Percentiles rank a stretch among this genome's conserved stretches.
Conservation (phyloP, 2,113 vertebrate species). For the Thunnus maccoyii region DNA sequence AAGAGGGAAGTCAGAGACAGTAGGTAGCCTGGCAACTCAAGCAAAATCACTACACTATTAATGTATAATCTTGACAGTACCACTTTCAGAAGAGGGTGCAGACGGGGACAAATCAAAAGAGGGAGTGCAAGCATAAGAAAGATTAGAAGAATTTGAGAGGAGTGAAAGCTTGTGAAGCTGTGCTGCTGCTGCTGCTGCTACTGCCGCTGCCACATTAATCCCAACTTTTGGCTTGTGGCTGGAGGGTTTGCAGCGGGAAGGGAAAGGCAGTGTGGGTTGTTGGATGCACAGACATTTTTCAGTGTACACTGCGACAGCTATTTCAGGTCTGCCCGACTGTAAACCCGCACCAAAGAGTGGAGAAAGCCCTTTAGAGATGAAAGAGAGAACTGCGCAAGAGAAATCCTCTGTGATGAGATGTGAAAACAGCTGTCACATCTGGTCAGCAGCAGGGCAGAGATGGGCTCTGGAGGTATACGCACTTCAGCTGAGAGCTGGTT, state of each 20-base stretch:
- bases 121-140: slow-evolving; percentile 3
- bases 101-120: background rate
- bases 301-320: background rate
- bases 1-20: background rate
- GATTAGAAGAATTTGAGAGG: slow-evolving; percentile 24
- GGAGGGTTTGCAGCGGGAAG: slow-evolving; percentile 36
- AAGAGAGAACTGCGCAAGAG: background rate
- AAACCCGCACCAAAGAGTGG: background rate
- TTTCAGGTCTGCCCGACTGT: slow-evolving; percentile 12
- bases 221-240: slow-evolving; percentile 16
- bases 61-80: slow-evolving; percentile 19
- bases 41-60: background rate
- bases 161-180: background rate
- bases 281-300: background rate
- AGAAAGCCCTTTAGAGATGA: slow-evolving; percentile 17
- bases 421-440: slow-evolving; percentile 42
- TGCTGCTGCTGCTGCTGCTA: slow-evolving; percentile 2
- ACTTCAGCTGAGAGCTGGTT: slow-evolving; percentile 39
- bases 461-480: slow-evolving; percentile 30
- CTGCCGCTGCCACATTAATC: slow-evolving; percentile 13
- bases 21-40: slow-evolving; percentile 27
- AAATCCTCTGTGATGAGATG: slow-evolving; percentile 1
- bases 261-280: slow-evolving; percentile 23
- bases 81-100: background rate
- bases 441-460: slow-evolving; percentile 24